These are phyloP conservation scores for Lasius platythorax DNA, from an alignment of 2,888 invertebrate genomes.

Conservation along the genomic window DNA sequence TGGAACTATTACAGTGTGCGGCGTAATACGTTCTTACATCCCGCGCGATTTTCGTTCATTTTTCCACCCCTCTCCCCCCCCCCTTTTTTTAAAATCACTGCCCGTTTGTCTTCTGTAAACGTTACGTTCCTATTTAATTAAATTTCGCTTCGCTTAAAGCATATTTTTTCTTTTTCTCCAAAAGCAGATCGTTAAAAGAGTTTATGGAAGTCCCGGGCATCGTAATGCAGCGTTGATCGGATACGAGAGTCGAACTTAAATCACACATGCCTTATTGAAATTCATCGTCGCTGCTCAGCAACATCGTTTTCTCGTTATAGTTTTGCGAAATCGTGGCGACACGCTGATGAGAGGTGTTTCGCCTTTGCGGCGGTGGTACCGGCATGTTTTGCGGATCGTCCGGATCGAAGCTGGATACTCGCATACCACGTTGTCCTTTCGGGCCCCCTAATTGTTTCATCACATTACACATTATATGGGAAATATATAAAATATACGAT, in stretches of 20 bases:
- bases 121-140: constrained; percentile 70
- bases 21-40: constrained; percentile 38
- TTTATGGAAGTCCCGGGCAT: constrained; percentile 61
- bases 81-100: constrained; percentile 41
- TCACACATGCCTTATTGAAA: constrained; percentile 89
- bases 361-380: constrained; percentile 84
- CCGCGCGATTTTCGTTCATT: constrained; percentile 19
- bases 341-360: constrained; percentile 89
- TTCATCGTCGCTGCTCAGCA: constrained; percentile 98
- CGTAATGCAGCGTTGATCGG: constrained; percentile 19
- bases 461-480: constrained; percentile 70
- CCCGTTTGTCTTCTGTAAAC: constrained; percentile 60
- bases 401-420: constrained; percentile 90
- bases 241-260: constrained; percentile 10
- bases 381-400: constrained; percentile 88
- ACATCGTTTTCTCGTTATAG: constrained; percentile 98
- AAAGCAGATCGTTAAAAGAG: constrained; percentile 47
- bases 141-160: constrained; percentile 39
- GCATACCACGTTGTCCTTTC: constrained; percentile 89
- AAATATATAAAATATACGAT: constrained; percentile 45
- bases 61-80: not conserved
- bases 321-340: constrained; percentile 94
- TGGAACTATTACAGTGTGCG: constrained; percentile 73
- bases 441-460: constrained; percentile 86
- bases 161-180: constrained; percentile 18